Evolutionary conservation across 2,888 invertebrate species (phyloP), one percentile per base, ranked within the genome.

Genomic region (Lamproptera curius): DNA sequence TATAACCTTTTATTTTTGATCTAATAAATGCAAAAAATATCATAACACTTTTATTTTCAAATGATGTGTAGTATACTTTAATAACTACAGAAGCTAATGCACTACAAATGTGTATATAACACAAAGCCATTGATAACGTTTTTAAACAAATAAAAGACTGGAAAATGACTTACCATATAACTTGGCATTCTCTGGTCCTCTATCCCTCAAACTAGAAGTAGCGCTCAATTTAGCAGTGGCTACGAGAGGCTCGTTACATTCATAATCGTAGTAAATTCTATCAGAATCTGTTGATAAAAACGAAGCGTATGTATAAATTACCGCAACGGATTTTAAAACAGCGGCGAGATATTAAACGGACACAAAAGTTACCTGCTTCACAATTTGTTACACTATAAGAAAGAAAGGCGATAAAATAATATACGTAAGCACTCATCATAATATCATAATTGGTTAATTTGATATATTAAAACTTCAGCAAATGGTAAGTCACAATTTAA

Each of bases 161-260:
- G n/a, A n/a, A n/a, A n/a, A n/a, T n/a, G n/a, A 14, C 92, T 92
- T 91, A 96, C 96, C 95, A 89, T 95, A 92, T 63, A 97, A 88
- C 67, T 91, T 90, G 28, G 96, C 96, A 89, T 96, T 94, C 53
- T 93, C 91, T n/a, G 97, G 93, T 51, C 95, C 95, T 71, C 96
- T 90, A 61, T 95, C 95, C 41, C 91, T 89, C 51, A 96, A 84
- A 59, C 92, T 93, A 13, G 96, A 95, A 34, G 96, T 96, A 17
- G 96, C 96, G 53, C 90, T 91, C 56, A 97, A 76, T 52, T 89
- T 91, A 53, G 96, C 92, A 62, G 81, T 90, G 14, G 92, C 92
- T 69, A 96, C 85, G 50, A 97, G 84, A 8, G 96, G 94, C 62
- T 91, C 90, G 73, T 94, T 95, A 77, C 96, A 96, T 79, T 95